Conservation (phyloP, 1,140 invertebrate species). For the Teleopsis dalmanni region DNA sequence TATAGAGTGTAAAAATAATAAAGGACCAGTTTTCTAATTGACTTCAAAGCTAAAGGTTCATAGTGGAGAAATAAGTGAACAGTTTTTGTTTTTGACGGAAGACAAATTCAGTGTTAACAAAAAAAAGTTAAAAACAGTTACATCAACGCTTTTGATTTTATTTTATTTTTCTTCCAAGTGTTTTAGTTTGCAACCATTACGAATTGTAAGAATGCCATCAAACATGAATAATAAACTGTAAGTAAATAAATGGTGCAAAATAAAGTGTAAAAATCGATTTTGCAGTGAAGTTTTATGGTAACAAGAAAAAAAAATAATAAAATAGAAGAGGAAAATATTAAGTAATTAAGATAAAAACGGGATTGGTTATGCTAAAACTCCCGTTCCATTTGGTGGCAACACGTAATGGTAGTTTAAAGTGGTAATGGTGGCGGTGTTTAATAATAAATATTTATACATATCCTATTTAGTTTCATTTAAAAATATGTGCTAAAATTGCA, state of each 20-base stretch:
- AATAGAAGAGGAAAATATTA: conserved; percentile 19
- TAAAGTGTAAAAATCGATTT: conserved; percentile 30
- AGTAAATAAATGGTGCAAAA: conserved; percentile 28
- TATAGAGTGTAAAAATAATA: too few relatives aligned
- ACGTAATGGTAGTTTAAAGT: conserved; percentile 24
- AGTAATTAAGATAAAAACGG: neutral
- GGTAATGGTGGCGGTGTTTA: too few relatives aligned
- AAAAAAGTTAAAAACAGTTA: too few relatives aligned
- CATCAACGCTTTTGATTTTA: neutral
- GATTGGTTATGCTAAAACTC: neutral
- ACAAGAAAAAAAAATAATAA: conserved; percentile 18
- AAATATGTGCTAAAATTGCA: too few relatives aligned
- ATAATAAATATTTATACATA: too few relatives aligned
- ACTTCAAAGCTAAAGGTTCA: too few relatives aligned
- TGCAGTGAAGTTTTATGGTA: conserved; percentile 28
- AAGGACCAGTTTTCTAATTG: too few relatives aligned
- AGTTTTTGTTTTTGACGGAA: too few relatives aligned
- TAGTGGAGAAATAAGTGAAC: too few relatives aligned
- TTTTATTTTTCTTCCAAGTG: conserved; percentile 25
- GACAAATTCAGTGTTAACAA: too few relatives aligned
- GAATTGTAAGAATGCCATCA: conserved; percentile 42
- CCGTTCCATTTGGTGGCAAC: conserved; percentile 32
- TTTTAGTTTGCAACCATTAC: conserved; percentile 39
- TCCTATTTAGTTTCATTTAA: too few relatives aligned
- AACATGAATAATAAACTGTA: conserved; percentile 45